phyloP scores from a whole-genome alignment of 2,113 vertebrate genomes.

The Nothobranchius kuhntae region DNA sequence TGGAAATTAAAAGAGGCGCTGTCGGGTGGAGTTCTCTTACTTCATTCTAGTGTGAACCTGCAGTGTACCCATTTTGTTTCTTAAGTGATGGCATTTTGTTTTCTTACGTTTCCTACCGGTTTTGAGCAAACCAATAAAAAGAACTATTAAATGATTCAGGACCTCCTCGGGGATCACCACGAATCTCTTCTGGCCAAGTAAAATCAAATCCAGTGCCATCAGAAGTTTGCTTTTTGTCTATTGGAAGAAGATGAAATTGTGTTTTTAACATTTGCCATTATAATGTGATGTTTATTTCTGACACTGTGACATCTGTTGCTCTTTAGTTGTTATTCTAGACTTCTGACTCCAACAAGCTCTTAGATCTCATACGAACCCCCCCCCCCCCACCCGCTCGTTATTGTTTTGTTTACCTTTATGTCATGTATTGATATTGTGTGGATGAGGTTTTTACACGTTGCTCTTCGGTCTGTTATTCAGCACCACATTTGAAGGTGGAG shows the following conservation, averaged over 20 bases:
- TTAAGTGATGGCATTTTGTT: conserved; percentile 34
- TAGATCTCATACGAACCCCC: not conserved
- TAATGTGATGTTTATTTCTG: no score
- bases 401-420: not conserved
- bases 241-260: no score
- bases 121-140: conserved; percentile 8
- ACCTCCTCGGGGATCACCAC: not conserved
- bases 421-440: conserved; percentile 15
- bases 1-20: not conserved
- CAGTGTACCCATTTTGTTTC: no score
- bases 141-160: not conserved
- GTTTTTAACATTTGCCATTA: no score
- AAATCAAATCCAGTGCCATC: no score
- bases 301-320: no score
- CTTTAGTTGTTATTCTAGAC: no score
- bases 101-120: not conserved
- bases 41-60: conserved; percentile 33
- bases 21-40: not conserved
- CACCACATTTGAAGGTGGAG: conserved; percentile 22
- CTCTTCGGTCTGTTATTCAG: conserved; percentile 31
- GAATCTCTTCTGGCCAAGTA: no score
- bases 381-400: not conserved
- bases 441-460: conserved; percentile 20
- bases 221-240: no score
- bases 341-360: no score